phyloP scores from a whole-genome alignment of 2,113 vertebrate genomes.

The Oxyura jamaicensis region DNA sequence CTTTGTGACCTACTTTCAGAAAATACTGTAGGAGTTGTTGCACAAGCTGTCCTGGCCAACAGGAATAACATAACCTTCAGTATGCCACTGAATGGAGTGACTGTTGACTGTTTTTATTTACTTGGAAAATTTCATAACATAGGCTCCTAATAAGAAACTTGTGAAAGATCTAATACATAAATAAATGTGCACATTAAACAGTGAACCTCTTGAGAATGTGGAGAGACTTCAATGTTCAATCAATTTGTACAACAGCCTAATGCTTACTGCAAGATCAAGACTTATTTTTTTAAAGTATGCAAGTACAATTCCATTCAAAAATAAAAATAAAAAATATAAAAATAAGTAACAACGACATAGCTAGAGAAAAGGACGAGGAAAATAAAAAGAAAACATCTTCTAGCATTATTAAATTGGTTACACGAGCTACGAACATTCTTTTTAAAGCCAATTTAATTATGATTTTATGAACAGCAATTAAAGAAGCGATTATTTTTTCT shows the following conservation, averaged over 20 bases:
- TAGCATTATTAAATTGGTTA: not conserved
- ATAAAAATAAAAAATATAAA: not conserved
- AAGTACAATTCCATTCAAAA: not conserved
- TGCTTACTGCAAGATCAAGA: not conserved
- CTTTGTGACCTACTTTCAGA: constrained; percentile 63
- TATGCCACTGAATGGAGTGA: constrained; percentile 29
- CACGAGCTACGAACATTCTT: not conserved
- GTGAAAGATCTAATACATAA: constrained; percentile 50
- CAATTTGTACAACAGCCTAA: not conserved
- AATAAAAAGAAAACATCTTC: not conserved
- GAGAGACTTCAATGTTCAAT: not conserved
- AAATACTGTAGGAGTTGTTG: constrained; percentile 50
- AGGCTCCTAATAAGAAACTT: constrained; percentile 37
- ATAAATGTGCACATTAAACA: constrained; percentile 45
- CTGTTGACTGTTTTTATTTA: constrained; percentile 74
- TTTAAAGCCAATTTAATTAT: not conserved
- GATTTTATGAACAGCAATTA: not conserved
- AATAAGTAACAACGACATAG: not conserved
- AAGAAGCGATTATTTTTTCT: not conserved
- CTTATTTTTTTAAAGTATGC: not conserved
- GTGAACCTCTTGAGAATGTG: constrained; percentile 44
- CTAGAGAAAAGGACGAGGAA: not conserved
- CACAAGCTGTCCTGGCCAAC: constrained; percentile 37
- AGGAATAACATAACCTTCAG: constrained; percentile 47
- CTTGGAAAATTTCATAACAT: constrained; percentile 46